phyloP scores from a whole-genome alignment of 2,797 vertebrate species.

The Harpagifer antarcticus region DNA sequence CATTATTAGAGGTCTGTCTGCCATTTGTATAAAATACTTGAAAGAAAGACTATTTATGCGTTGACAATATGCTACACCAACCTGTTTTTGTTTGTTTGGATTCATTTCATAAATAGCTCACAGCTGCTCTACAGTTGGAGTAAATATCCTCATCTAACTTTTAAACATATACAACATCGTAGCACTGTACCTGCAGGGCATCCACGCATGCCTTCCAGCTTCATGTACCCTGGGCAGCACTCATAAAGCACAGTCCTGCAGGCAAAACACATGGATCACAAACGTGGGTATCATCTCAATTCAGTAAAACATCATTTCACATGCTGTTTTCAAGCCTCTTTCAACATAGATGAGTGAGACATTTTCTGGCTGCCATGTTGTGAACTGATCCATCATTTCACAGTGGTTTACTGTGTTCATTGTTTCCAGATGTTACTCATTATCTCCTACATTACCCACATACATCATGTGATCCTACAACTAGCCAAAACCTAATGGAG shows the following conservation, averaged over 20 bases:
- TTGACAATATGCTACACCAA: conserved; percentile 23
- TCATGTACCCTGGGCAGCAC: conserved; percentile 98
- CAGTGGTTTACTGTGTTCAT: conserved; percentile 30
- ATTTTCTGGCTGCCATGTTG: conserved; percentile 36
- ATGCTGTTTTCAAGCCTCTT: conserved; percentile 8
- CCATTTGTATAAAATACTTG: conserved; percentile 2
- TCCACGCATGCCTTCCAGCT: conserved; percentile 89
- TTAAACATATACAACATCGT: conserved; percentile 4
- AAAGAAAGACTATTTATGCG: conserved; percentile 24
- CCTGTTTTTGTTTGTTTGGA: conserved; percentile 7
- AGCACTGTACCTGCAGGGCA: conserved; percentile 94
- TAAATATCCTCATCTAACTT: conserved; percentile 30
- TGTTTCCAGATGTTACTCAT: conserved; percentile 73
- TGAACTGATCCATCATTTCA: conserved; percentile 53
- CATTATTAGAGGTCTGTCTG: background rate
- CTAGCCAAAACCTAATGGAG: conserved; percentile 64
- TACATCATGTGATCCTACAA: conserved; percentile 61
- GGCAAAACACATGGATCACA: conserved; percentile 38
- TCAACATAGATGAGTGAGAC: conserved; percentile 2
- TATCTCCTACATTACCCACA: conserved; percentile 64
- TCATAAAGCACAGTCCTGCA: conserved; percentile 93
- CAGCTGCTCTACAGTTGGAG: conserved; percentile 44
- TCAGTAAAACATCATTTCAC: conserved; percentile 20
- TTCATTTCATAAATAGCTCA: conserved; percentile 29
- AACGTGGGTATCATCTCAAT: conserved; percentile 1